Evolutionary conservation across 2,797 vertebrate species (phyloP).

Genomic region (Paramormyrops hopkinsi): DNA sequence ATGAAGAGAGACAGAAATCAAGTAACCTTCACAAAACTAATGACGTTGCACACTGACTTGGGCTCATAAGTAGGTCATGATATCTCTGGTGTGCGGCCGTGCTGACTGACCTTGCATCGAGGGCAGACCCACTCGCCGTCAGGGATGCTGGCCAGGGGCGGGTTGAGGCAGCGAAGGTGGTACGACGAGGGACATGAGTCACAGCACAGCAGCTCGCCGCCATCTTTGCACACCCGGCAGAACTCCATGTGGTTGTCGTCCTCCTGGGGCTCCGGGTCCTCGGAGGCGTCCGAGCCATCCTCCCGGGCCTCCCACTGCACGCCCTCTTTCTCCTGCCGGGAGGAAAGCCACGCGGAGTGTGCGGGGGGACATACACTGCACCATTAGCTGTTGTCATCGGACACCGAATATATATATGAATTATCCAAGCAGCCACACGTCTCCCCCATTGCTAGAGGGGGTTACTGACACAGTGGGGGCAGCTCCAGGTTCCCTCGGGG

Average conservation of each 20-base stretch:
- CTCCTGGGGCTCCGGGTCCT: slow-evolving; percentile 74
- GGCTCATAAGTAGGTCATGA: neutral
- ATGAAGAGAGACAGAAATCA: neutral
- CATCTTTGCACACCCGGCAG: slow-evolving; percentile 93
- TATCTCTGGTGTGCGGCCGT: neutral
- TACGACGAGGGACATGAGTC: slow-evolving; percentile 95
- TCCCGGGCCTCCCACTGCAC: slow-evolving; percentile 98
- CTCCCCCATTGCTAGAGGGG: neutral
- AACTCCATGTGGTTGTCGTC: slow-evolving; percentile 99
- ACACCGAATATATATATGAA: neutral
- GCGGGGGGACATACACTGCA: neutral
- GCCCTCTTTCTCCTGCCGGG: slow-evolving; percentile 86
- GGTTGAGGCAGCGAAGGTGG: slow-evolving; percentile 97
- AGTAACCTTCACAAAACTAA: neutral
- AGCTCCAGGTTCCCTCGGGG: slow-evolving; percentile 97
- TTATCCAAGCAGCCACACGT: neutral
- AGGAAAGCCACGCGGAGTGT: too few relatives aligned
- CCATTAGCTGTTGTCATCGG: neutral
- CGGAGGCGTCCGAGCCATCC: slow-evolving; percentile 81
- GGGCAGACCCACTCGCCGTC: slow-evolving; percentile 98
- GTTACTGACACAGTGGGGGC: slow-evolving; percentile 88
- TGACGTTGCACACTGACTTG: neutral
- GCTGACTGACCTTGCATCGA: slow-evolving; percentile 65
- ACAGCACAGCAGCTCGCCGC: slow-evolving; percentile 92
- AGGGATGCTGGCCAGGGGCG: slow-evolving; percentile 89